Conservation (phyloP, 2,888 invertebrate species). For the Leuctra nigra region DNA sequence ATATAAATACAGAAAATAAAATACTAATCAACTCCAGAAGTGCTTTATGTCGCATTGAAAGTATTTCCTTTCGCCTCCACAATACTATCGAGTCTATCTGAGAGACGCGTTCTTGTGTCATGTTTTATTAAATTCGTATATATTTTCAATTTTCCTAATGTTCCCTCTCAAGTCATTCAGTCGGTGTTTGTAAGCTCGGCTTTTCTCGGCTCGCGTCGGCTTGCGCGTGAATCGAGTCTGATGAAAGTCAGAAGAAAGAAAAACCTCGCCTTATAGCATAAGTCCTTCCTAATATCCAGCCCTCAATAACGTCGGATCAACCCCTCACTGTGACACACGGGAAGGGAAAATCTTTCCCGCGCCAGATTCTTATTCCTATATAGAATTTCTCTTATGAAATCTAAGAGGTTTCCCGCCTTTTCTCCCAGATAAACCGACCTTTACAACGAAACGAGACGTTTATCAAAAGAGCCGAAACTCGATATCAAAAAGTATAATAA, state of each 20-base stretch:
- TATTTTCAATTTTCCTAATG: too few species aligned
- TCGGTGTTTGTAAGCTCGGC: too few species aligned
- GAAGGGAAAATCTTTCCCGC: background rate
- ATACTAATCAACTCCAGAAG: too few species aligned
- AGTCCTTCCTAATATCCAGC: conserved; percentile 16
- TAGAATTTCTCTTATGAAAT: conserved; percentile 14
- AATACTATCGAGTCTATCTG: too few species aligned
- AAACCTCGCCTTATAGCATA: conserved; percentile 6
- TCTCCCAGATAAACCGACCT: background rate
- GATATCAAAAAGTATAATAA: background rate
- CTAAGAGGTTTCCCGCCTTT: background rate
- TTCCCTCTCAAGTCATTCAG: too few species aligned
- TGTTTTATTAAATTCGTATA: too few species aligned
- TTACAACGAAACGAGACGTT: background rate
- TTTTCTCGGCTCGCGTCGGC: too few species aligned
- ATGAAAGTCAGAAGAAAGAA: conserved; percentile 9
- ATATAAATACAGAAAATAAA: too few species aligned
- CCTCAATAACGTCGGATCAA: conserved; percentile 16
- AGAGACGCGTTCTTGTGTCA: too few species aligned
- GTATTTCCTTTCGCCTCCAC: too few species aligned
- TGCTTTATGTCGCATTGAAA: too few species aligned
- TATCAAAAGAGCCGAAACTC: conserved; percentile 1
- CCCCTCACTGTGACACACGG: conserved; percentile 11
- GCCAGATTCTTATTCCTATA: conserved; percentile 9
- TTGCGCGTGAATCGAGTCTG: background rate